Evolutionary conservation across 2,113 vertebrate species (phyloP), one percentile per base, ranked within the genome.

Genomic region (Nothobranchius kuhntae): DNA sequence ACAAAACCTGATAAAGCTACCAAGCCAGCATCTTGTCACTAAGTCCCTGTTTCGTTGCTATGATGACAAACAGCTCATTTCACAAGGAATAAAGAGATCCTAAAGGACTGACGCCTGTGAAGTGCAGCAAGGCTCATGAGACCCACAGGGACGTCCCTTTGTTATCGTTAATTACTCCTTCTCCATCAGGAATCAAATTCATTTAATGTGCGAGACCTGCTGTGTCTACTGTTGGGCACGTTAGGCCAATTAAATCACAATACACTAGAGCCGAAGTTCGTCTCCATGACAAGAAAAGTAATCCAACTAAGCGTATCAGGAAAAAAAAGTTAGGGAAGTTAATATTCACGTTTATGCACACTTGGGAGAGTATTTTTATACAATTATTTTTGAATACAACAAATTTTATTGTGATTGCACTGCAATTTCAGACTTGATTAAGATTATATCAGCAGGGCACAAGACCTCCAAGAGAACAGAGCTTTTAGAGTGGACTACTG

Each of bases 121-220:
- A 82, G 79, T 54, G 53, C 63, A 60, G 36, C 51, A 48, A 66
- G 80, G 66, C 91, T 81, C 88, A 13, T 3, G 89, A 88, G 89
- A 87, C 68, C 64, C 72, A 42, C 51, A 71, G 80, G 84, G 88
- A 90, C 78, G 78, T 75, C 73, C 88, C 77, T 88, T 91, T 79
- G 91, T 92, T 93, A 92, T 78, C 86, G 88, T 75, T 93, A 94
- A 94, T 94, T 91, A 91, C 84, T 77, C 85, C 83, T 80, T 61
- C 81, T 80, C 69, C 87, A 74, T 78, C 65, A 81, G 79, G 74
- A 77, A 77, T 84, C 85, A 86, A 84, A 92, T 91, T 92, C 81
- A 93, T 86, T 91, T 92, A 65, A 90, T 86, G 80, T 85, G 65
- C 53, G 53, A 74, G 65, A 71, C 73, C 75, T 80, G 80, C 77